Conservation (phyloP, 1,140 invertebrate species). For the Macrocentrus cingulum region DNA sequence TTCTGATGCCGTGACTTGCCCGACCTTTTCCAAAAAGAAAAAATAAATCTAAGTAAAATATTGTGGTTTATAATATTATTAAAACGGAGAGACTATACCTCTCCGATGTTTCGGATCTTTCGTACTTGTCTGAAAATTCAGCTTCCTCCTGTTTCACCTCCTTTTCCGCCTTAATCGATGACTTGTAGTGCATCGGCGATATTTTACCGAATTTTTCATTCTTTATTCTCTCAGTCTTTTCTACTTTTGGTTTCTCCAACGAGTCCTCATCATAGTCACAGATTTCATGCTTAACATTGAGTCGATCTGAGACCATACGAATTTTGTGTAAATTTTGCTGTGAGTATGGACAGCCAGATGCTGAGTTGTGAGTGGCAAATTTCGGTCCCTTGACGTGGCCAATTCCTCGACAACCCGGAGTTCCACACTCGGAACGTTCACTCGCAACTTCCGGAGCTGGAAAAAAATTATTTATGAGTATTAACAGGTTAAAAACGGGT, state of each 20-base stretch:
- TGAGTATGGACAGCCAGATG: constrained; percentile 84
- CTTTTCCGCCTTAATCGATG: constrained; percentile 42
- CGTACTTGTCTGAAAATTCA: constrained; percentile 46
- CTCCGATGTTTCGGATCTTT: constrained; percentile 43
- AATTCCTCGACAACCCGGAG: constrained; percentile 76
- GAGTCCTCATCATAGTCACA: constrained; percentile 51
- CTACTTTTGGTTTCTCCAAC: constrained; percentile 41
- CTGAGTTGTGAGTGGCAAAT: constrained; percentile 73
- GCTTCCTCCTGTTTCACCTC: constrained; percentile 50
- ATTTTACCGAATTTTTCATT: constrained; percentile 40
- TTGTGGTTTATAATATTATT: too few relatives aligned
- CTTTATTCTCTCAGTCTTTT: constrained; percentile 28
- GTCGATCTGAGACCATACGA: constrained; percentile 60
- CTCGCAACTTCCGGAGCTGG: constrained; percentile 65
- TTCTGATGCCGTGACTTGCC: constrained; percentile 43
- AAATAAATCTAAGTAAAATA: too few relatives aligned
- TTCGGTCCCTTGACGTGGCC: constrained; percentile 77
- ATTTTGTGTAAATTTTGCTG: constrained; percentile 69
- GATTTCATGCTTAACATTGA: constrained; percentile 50
- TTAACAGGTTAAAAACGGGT: neutral
- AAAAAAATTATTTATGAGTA: constrained; percentile 26
- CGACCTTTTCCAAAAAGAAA: too few relatives aligned
- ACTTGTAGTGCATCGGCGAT: constrained; percentile 39
- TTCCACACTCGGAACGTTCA: constrained; percentile 67
- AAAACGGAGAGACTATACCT: too few relatives aligned